phyloP scores from a whole-genome alignment of 2,888 invertebrate species.

The Xestia xanthographa region DNA sequence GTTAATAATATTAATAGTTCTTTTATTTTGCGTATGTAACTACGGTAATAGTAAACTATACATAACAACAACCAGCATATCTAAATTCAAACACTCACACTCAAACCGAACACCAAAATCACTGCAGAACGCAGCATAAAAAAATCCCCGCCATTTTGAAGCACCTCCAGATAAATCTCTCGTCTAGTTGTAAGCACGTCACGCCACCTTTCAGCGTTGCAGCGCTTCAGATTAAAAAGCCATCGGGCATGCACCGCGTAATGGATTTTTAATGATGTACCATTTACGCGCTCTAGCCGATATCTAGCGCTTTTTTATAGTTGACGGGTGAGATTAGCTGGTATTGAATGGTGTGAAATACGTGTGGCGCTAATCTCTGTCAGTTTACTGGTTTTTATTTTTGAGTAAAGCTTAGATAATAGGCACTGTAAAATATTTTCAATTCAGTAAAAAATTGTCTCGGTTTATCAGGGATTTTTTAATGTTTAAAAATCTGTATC shows the following conservation, averaged over 20 bases:
- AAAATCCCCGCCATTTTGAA: slow-evolving; percentile 39
- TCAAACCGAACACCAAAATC: neutral
- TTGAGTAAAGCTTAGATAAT: neutral
- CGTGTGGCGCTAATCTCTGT: neutral
- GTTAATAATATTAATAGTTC: neutral
- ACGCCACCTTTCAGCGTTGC: slow-evolving; percentile 60
- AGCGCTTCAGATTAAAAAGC: slow-evolving; percentile 76
- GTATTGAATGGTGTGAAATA: slow-evolving; percentile 1
- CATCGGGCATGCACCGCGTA: slow-evolving; percentile 77
- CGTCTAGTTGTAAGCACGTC: slow-evolving; percentile 50
- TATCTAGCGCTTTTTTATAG: slow-evolving; percentile 64
- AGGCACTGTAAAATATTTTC: neutral
- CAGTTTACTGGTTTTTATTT: neutral
- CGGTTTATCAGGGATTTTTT: neutral
- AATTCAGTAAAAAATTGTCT: neutral
- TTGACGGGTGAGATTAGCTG: slow-evolving; percentile 38
- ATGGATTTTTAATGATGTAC: slow-evolving; percentile 82
- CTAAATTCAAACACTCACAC: neutral
- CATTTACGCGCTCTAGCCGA: slow-evolving; percentile 67
- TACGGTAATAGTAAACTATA: neutral
- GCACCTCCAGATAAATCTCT: slow-evolving; percentile 53
- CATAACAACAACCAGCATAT: neutral
- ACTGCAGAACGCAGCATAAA: neutral
- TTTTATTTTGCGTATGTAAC: neutral
- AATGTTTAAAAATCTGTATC: neutral